These are phyloP conservation scores for Dicrurus megarhynchus DNA, from an alignment of 2,113 vertebrate genomes.

Conservation along the genomic window DNA sequence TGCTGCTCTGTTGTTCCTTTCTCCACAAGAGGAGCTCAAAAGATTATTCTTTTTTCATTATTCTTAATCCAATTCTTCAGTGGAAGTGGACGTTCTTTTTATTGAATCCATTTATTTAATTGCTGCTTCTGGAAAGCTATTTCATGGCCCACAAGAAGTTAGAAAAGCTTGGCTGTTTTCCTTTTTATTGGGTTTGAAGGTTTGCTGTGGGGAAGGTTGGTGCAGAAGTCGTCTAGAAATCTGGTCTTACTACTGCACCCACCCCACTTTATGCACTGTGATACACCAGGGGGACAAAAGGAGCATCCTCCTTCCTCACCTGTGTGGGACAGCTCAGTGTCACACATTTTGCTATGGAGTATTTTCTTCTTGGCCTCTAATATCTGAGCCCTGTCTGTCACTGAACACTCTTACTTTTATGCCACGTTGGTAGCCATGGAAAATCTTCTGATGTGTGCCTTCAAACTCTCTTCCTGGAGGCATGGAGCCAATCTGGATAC, in stretches of 20 bases:
- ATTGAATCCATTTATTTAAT: constrained; percentile 6
- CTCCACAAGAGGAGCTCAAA: neutral
- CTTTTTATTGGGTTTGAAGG: neutral
- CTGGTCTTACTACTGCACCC: neutral
- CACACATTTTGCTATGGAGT: accelerated
- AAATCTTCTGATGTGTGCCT: neutral
- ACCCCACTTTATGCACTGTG: accelerated
- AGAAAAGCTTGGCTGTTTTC: neutral
- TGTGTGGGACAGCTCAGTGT: neutral
- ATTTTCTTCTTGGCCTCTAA: neutral
- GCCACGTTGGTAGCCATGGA: accelerated
- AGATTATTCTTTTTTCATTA: neutral
- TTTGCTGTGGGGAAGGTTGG: neutral
- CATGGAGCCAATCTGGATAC: accelerated
- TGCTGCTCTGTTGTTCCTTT: neutral
- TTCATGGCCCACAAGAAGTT: neutral
- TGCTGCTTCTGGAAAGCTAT: neutral
- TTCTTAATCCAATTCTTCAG: constrained; percentile 20
- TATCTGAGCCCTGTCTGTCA: neutral
- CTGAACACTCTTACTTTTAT: neutral
- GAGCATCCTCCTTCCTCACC: neutral
- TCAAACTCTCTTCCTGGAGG: neutral
- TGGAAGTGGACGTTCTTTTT: neutral
- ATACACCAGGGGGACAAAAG: neutral
- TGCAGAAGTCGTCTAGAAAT: neutral